phyloP scores from a whole-genome alignment of 2,113 vertebrate genomes.

The Zeus faber region DNA sequence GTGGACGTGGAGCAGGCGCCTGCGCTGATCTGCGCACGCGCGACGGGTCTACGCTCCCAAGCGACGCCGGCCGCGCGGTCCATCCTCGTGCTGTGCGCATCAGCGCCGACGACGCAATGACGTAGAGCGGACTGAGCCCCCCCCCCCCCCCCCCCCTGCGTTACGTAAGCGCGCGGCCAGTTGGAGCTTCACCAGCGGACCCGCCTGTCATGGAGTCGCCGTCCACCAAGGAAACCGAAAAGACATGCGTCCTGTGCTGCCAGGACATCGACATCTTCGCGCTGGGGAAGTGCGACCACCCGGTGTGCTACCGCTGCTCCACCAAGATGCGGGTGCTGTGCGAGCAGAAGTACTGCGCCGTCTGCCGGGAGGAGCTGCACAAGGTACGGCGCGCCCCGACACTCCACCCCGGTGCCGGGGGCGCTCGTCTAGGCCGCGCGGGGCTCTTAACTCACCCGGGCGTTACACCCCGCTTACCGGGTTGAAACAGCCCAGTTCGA shows the following conservation, averaged over 20 bases:
- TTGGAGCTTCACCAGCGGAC: no score
- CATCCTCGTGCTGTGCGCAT: neutral
- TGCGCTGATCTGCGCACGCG: neutral
- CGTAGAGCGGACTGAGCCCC: neutral
- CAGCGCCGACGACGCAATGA: neutral
- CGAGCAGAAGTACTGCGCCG: conserved; percentile 95
- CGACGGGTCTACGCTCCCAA: neutral
- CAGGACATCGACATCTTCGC: conserved; percentile 91
- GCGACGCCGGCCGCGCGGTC: no score
- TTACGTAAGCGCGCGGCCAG: neutral
- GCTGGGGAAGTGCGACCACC: conserved; percentile 93
- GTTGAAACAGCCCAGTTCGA: no score
- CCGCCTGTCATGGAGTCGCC: conserved; percentile 61
- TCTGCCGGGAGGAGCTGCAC: conserved; percentile 94
- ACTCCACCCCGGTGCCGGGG: conserved; percentile 34
- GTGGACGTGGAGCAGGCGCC: neutral
- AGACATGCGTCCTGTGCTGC: conserved; percentile 89
- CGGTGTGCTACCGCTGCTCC: conserved; percentile 95
- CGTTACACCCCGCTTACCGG: no score
- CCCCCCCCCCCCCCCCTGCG: no score
- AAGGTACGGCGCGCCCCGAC: conserved; percentile 75
- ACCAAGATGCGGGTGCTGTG: conserved; percentile 97
- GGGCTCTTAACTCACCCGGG: no score
- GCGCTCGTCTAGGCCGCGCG: conserved; percentile 41
- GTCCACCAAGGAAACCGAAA: conserved; percentile 66